Evolutionary conservation across 1,140 invertebrate genomes (phyloP), one percentile per base, ranked within the genome.

Genomic region (Rhynchophorus ferrugineus): DNA sequence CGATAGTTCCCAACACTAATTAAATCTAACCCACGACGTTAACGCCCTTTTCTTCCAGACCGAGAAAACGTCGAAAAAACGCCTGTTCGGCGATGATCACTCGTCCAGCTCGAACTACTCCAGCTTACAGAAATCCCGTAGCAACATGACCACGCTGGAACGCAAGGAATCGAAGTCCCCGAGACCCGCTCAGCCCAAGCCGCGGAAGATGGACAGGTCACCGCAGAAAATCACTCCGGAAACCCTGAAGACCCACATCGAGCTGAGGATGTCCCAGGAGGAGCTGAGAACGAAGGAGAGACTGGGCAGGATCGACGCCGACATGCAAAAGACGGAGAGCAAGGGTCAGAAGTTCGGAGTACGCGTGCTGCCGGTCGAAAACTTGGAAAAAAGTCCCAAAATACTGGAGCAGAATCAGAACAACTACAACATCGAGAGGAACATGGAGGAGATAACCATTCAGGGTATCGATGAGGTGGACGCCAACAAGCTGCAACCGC

Each of bases 321-420:
- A 76, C 55, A 68, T 71, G 1, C 61, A 68, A 52, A 78, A 75
- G 60, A 65, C 71, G 56, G 75, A 71, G 60, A 68, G 71, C 58
- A 75, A 70, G 14, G 72, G 77, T 69, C 70, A 75, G 5, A 86
- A 85, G 67, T 85, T 85, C 50, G 84, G 83, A 1, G 80, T 85
- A 45, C 74, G 80, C 57, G 83, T 85, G 1, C 62, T 84, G 1
- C 77, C 78, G 21, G 70, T 73, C 42, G 67, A 75, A 54, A 70
- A 70, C 9, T 71, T 69, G 58, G 71, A 75, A 38, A 76, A 71
- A 45, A 73, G 63, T 43, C 62, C 63, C 0, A 72, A 66, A 53
- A 59, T 48, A 2, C 38, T 60, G 8, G 69, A 69, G 54, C 64
- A 67, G 48, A 69, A 71, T 38, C 61, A 65, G 20, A 65, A 67